Evolutionary conservation across 2,113 vertebrate genomes (phyloP), one percentile per base, ranked within the genome.

Genomic region (Tretioscincus oriximinensis): DNA sequence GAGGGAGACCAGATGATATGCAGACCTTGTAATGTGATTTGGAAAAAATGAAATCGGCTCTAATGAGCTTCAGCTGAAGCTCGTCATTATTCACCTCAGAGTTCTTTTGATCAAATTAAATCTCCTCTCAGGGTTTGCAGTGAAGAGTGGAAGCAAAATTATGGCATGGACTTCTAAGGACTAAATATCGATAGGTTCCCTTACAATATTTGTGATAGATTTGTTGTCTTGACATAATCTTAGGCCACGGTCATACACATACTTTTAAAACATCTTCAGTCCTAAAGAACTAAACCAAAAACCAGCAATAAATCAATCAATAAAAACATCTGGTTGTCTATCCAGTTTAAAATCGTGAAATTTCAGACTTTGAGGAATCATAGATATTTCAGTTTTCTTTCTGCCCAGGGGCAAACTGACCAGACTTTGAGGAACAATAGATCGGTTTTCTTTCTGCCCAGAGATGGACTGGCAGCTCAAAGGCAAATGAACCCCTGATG

Each of bases 71-170:
- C 87, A 92, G 87, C 90, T 92, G 87, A 93, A 87, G 64, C 69
- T 90, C 89, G 89, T 90, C 73, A 90, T 89, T 90, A 88, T 89
- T 91, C 91, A 92, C 88, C 88, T 90, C 86, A 82, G 80, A 91
- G 79, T 87, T 88, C 78, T 86, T 89, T 90, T 90, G 85, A 92
- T 91, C 87, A 87, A 88, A 91, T 92, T 91, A 90, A 83, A 90
- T 90, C 90, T 91, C 85, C 88, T 81, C 77, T 77, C 81, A 75
- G 82, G 76, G 81, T 68, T 85, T 84, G 76, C 82, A 89, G 31
- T 73, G 84, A 86, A 89, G 85, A 72, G 72, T 28, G 66, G 83
- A 86, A 88, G 73, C 76, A 87, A 88, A 91, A 88, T 90, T 86
- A 90, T 0, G 73, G 76, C 75, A 70, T 58, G 49, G 90, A 78